These are phyloP conservation scores for Epizoanthus illoricatus DNA, from an alignment of 92 coral and sea anemone species.

Conservation along the genomic window DNA sequence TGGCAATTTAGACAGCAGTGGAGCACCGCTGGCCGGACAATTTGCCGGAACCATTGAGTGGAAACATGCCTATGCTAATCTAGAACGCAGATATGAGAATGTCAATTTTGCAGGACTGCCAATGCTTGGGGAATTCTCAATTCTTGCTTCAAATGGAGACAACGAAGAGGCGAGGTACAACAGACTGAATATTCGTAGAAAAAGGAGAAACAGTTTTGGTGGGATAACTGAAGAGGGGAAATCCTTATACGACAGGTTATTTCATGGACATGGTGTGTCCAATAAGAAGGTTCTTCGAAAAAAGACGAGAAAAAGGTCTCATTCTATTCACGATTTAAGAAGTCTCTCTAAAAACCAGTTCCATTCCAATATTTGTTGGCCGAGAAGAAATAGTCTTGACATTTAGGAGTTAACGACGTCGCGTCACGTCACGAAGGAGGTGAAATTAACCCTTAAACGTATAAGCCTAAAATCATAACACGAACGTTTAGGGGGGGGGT, in stretches of 20 bases:
- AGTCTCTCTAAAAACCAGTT: too few species aligned
- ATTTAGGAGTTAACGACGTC: too few species aligned
- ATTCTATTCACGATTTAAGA: too few species aligned
- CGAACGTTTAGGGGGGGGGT: too few species aligned
- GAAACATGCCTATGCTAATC: neutral
- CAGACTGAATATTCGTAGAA: neutral
- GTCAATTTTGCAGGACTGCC: neutral
- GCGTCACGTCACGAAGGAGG: too few species aligned
- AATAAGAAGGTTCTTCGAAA: too few species aligned
- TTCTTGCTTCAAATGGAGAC: neutral
- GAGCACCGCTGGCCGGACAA: slow-evolving; percentile 19
- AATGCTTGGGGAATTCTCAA: slow-evolving; percentile 8
- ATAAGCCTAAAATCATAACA: too few species aligned
- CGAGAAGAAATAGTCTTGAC: too few species aligned
- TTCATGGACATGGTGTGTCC: neutral
- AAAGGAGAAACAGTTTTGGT: slow-evolving; percentile 22
- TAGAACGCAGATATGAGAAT: slow-evolving; percentile 14
- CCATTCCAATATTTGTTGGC: too few species aligned
- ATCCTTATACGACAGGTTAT: slow-evolving; percentile 11
- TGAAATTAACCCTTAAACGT: too few species aligned
- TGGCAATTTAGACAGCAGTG: neutral
- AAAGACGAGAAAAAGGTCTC: too few species aligned
- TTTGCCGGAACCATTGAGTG: slow-evolving; percentile 17
- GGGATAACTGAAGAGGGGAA: slow-evolving; percentile 18
- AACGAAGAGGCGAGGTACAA: neutral